Percentiles rank a stretch among this genome's conserved stretches.
Conservation (phyloP, 2,113 vertebrate species). For the Trochalopteron elliotii region DNA sequence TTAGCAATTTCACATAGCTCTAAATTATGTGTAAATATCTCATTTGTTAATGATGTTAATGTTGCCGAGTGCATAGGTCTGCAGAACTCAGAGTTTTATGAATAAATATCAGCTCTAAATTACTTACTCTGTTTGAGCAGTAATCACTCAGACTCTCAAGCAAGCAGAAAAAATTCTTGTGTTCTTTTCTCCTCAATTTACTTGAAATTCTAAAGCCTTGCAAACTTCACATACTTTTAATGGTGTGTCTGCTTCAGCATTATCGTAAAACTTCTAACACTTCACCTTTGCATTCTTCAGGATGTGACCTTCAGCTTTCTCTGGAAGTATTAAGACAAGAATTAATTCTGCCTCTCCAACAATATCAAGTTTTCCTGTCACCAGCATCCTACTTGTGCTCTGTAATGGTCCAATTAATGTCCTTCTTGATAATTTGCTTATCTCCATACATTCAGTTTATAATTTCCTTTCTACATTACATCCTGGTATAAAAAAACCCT, state of each 20-base stretch:
- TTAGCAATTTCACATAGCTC: constrained; percentile 14
- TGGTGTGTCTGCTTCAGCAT: background rate
- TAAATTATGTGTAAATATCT: constrained; percentile 17
- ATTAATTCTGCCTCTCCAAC: background rate
- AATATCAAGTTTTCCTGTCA: background rate
- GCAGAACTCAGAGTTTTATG: background rate
- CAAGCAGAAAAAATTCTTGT: background rate
- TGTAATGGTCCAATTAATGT: background rate
- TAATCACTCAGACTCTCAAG: background rate
- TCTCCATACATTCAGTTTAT: background rate
- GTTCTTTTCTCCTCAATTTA: background rate
- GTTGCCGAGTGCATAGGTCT: background rate
- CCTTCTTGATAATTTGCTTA: background rate
- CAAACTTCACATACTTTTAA: background rate
- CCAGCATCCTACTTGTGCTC: background rate
- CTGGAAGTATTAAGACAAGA: background rate
- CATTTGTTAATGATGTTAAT: constrained; percentile 22
- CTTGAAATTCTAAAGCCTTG: background rate
- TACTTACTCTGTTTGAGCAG: background rate
- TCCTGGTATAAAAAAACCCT: background rate
- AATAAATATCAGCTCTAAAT: background rate
- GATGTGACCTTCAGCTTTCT: background rate
- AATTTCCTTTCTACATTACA: background rate
- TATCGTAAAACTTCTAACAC: background rate
- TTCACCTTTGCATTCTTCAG: background rate